Conservation (phyloP, 2,888 invertebrate species). For the Kryphioiulus occultus region DNA sequence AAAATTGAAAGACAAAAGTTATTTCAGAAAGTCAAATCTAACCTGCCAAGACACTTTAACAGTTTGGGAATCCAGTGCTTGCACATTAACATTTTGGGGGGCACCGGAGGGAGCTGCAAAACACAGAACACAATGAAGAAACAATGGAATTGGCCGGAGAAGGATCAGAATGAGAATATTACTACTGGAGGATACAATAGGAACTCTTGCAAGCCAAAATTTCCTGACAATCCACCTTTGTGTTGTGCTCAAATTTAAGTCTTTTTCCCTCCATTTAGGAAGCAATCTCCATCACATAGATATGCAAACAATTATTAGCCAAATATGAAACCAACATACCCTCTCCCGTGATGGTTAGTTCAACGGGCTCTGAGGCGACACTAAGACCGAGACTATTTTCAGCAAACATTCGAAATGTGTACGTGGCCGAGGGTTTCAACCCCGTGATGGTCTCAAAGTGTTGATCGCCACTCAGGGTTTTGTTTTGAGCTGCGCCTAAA, state of each 20-base stretch:
- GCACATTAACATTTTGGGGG: constrained; percentile 50
- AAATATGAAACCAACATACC: constrained; percentile 2
- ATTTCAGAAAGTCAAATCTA: not conserved
- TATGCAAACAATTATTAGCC: no score
- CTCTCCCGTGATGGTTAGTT: constrained; percentile 47
- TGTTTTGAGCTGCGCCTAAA: constrained; percentile 11
- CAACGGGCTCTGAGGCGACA: not conserved
- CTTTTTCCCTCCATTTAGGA: not conserved
- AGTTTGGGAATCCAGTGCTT: constrained; percentile 50
- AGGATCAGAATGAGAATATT: not conserved
- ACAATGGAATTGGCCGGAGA: not conserved
- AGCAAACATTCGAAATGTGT: constrained; percentile 48
- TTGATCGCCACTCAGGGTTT: constrained; percentile 44
- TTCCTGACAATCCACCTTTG: not conserved
- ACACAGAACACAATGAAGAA: not conserved
- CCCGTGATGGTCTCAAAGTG: constrained; percentile 2
- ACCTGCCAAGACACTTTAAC: constrained; percentile 53
- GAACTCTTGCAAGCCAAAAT: no score
- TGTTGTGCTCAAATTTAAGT: no score
- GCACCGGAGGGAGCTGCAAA: constrained; percentile 48
- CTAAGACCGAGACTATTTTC: constrained; percentile 46
- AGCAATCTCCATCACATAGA: no score
- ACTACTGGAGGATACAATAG: no score
- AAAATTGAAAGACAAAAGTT: not conserved
- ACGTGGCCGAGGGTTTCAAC: constrained; percentile 45